These are phyloP conservation scores for Musca vetustissima DNA, from an alignment of 1,140 invertebrate genomes.

Conservation along the genomic window DNA sequence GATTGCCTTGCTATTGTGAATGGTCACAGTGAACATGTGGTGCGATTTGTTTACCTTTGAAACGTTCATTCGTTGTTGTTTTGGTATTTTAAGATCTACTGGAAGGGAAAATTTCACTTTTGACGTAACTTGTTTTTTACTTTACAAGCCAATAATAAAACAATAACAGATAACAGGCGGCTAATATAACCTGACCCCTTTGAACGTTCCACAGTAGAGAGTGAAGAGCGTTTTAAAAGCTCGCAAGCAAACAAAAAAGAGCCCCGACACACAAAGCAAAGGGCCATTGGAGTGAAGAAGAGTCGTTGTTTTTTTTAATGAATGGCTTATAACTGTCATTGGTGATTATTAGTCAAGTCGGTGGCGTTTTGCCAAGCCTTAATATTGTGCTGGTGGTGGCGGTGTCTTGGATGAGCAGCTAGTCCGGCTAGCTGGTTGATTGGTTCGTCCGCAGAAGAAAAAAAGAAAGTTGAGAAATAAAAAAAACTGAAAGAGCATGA, in stretches of 20 bases:
- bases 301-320: neutral
- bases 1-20: neutral
- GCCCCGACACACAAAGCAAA: neutral
- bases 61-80: neutral
- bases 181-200: no score
- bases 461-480: neutral
- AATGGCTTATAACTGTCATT: neutral
- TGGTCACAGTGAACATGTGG: neutral
- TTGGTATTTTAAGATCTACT: neutral
- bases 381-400: no score
- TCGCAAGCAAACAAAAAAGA: neutral
- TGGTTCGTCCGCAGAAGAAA: neutral
- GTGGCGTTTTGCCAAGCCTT: no score
- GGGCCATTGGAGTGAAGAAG: neutral
- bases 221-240: neutral
- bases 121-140: constrained; percentile 19
- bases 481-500: neutral
- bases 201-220: no score
- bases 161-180: no score
- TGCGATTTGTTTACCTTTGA: neutral
- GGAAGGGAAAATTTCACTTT: constrained; percentile 1
- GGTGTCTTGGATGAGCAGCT: neutral
- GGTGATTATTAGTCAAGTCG: no score
- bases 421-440: neutral
- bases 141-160: neutral